A percentile compares a stretch with the other conserved stretches of the same genome.
Evolutionary conservation across 2,888 invertebrate species (phyloP).

Genomic region (Willowsia nigromaculata): DNA sequence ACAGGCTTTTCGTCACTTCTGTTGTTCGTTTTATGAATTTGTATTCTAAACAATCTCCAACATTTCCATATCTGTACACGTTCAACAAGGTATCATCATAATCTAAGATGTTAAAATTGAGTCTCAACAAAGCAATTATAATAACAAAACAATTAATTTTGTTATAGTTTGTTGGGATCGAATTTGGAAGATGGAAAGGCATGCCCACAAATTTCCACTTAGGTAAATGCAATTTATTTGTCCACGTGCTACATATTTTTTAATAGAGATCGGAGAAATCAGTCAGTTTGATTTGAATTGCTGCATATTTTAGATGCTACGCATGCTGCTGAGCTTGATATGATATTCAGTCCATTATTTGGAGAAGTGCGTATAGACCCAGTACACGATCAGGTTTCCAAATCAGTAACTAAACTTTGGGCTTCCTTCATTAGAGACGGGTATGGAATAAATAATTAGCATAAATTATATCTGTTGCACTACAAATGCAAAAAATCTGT

Average conservation of each 20-base stretch:
- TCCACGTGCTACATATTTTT: neutral
- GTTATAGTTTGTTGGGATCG: neutral
- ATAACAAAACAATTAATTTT: too few relatives aligned
- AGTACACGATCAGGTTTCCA: constrained; percentile 40
- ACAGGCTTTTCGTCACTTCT: constrained; percentile 29
- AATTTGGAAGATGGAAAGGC: constrained; percentile 23
- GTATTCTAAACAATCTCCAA: constrained; percentile 30
- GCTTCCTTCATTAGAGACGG: constrained; percentile 55
- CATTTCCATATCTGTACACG: constrained; percentile 57
- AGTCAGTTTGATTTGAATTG: too few relatives aligned
- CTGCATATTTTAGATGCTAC: constrained; percentile 32
- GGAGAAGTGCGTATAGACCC: neutral
- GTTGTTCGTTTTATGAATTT: constrained; percentile 29
- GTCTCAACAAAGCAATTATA: neutral
- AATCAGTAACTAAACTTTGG: constrained; percentile 44
- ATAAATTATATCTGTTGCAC: neutral
- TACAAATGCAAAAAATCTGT: too few relatives aligned
- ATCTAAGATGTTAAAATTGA: neutral
- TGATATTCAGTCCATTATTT: constrained; percentile 59
- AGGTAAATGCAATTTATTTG: neutral
- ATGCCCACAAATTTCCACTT: constrained; percentile 16
- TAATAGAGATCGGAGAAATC: too few relatives aligned
- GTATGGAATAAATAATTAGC: neutral
- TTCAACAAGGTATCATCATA: constrained; percentile 12
- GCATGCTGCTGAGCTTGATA: constrained; percentile 62